phyloP scores from a whole-genome alignment of 2,797 vertebrate species.

The Neosilurus mollespiculum region DNA sequence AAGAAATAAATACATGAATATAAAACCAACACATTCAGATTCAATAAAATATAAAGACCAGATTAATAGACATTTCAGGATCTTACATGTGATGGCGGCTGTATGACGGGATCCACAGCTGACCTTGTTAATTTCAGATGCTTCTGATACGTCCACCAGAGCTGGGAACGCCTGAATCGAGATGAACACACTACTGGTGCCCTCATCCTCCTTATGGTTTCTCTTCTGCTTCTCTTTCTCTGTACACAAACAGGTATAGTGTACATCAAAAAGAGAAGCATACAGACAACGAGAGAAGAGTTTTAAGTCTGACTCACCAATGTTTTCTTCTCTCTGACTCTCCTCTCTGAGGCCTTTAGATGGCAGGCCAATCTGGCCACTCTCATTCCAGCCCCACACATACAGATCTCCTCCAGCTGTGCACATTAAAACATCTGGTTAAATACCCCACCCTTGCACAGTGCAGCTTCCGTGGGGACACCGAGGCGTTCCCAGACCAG shows the following conservation, averaged over 20 bases:
- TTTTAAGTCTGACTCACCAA: constrained; percentile 48
- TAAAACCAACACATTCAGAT: not conserved
- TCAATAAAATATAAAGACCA: not conserved
- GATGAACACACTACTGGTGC: constrained; percentile 73
- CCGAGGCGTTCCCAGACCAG: too few relatives aligned
- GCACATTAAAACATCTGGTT: constrained; percentile 24
- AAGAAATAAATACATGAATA: constrained; percentile 26
- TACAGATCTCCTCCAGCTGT: constrained; percentile 88
- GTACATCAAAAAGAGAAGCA: not conserved
- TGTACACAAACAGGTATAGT: not conserved
- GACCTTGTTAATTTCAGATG: constrained; percentile 70
- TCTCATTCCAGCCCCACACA: constrained; percentile 95
- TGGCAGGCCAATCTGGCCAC: constrained; percentile 89
- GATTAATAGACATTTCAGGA: constrained; percentile 18
- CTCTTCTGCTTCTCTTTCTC: constrained; percentile 3
- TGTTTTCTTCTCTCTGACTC: constrained; percentile 50
- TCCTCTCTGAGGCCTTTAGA: constrained; percentile 58
- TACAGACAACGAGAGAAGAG: constrained; percentile 24
- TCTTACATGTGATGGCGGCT: constrained; percentile 83
- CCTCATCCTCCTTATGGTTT: constrained; percentile 45
- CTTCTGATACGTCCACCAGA: constrained; percentile 80
- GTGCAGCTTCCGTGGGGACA: not conserved
- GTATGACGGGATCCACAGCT: constrained; percentile 94
- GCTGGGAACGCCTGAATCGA: constrained; percentile 91
- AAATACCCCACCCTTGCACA: not conserved